These are phyloP conservation scores for Drosophila biarmipes DNA, from an alignment of 1,140 invertebrate species.

Conservation along the genomic window DNA sequence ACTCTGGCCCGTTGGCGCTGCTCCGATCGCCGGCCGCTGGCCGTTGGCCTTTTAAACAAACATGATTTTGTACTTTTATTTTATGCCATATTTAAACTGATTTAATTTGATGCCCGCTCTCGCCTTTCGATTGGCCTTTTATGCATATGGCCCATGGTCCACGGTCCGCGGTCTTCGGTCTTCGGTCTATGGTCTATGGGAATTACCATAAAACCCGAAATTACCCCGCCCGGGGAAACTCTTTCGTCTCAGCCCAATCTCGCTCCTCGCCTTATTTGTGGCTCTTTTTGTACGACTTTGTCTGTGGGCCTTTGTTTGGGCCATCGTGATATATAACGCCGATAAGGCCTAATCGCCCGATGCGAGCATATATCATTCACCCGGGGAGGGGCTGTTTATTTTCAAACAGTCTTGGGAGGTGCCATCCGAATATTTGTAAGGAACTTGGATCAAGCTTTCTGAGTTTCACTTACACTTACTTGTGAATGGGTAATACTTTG, in stretches of 20 bases:
- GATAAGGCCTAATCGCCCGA: constrained; percentile 44
- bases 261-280: constrained; percentile 11
- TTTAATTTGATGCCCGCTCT: constrained; percentile 56
- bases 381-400: constrained; percentile 1
- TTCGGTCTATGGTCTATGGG: constrained; percentile 9
- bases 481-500: too few species aligned
- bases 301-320: constrained; percentile 52
- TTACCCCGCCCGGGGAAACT: constrained; percentile 17
- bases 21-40: background rate
- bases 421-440: background rate
- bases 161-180: too few species aligned
- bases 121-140: constrained; percentile 42
- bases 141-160: constrained; percentile 33
- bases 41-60: constrained; percentile 63
- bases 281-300: constrained; percentile 64
- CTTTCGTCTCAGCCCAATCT: background rate
- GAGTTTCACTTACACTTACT: too few species aligned
- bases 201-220: constrained; percentile 45
- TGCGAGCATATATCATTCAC: constrained; percentile 28
- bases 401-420: background rate
- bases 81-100: constrained; percentile 73
- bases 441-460: background rate
- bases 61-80: constrained; percentile 77
- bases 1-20: constrained; percentile 32
- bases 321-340: constrained; percentile 57